Base-by-base conservation (phyloP, 2,113 vertebrate species). In the Cheilinus undulatus region DNA sequence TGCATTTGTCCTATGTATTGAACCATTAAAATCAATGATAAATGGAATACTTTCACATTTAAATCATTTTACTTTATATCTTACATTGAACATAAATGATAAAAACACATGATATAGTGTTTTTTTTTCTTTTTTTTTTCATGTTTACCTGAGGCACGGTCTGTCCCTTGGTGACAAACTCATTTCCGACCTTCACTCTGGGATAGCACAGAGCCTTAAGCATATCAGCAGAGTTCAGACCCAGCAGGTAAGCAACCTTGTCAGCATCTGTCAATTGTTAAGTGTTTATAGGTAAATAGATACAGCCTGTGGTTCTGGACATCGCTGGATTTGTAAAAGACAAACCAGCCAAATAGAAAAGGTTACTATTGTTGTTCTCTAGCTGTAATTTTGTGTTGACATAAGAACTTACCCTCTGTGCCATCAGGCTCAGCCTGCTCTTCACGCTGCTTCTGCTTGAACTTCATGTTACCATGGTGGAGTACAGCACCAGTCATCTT, bases 381-480 rank as follows among this genome's bases (percentile, higher is more conserved):
- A 40, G 2, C 12, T 56, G 2, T 45, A 3, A 19, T 8, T 19
- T 1, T 19, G 2, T 13, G 7, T 20, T 9, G 19, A 42, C 3
- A 42, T 20, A 13, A 45, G 17, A n/a, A n/a, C 75, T 92, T 89
- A 79, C 95, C 94, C 74, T 95, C 69, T 51, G 93, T 90, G 82
- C 88, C 88, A 58, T 90, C 88, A 27, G 88, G 88, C 69, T 89
- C 85, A 49, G 61, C 91, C 87, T 92, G 91, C 82, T 92, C 91
- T 4, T 92, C 91, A 26, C 91, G 88, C 70, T 92, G 91, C 73
- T 92, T 92, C 56, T 92, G 90, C 85, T 92, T 91, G 67, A 91
- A 91, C 58, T 91, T 89, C 58, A 60, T 60, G 58, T 45, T 60
- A 26, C 85, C 82, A 17, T 85, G 67, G 54, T 86, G 85, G 30